Evolutionary conservation across 2,113 vertebrate species (phyloP).

Genomic region (Acrocephalus kingi): DNA sequence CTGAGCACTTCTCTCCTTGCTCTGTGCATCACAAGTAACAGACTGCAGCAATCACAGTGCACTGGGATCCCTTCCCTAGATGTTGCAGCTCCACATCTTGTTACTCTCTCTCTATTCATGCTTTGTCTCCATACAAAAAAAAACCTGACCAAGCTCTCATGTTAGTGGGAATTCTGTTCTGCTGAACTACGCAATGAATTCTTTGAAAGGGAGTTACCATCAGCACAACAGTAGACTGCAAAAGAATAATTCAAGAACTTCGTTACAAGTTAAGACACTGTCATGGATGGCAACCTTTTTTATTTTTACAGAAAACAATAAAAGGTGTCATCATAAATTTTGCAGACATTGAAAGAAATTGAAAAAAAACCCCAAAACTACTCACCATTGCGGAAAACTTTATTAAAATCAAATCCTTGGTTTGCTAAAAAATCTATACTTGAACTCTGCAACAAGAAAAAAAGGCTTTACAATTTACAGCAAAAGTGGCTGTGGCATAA

Average conservation of each 20-base stretch:
- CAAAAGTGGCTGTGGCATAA: not conserved
- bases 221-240: not conserved
- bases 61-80: not conserved
- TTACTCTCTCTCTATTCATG: not conserved
- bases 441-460: constrained; percentile 87
- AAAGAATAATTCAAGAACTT: not conserved
- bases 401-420: constrained; percentile 99
- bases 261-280: not conserved
- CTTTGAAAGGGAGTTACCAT: not conserved
- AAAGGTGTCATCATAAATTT: not conserved
- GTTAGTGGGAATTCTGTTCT: not conserved
- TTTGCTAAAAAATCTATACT: constrained; percentile 98
- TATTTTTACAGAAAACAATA: not conserved
- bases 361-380: not conserved
- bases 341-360: not conserved
- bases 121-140: not conserved
- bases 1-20: not conserved
- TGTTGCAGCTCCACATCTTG: not conserved
- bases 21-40: not conserved
- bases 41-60: not conserved
- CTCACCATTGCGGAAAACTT: constrained; percentile 95
- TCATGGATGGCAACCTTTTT: not conserved
- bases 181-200: not conserved
- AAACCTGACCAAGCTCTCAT: not conserved
- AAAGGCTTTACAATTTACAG: not conserved